These are phyloP conservation scores for Belgica antarctica DNA, from an alignment of 2,888 invertebrate species.

Conservation along the genomic window DNA sequence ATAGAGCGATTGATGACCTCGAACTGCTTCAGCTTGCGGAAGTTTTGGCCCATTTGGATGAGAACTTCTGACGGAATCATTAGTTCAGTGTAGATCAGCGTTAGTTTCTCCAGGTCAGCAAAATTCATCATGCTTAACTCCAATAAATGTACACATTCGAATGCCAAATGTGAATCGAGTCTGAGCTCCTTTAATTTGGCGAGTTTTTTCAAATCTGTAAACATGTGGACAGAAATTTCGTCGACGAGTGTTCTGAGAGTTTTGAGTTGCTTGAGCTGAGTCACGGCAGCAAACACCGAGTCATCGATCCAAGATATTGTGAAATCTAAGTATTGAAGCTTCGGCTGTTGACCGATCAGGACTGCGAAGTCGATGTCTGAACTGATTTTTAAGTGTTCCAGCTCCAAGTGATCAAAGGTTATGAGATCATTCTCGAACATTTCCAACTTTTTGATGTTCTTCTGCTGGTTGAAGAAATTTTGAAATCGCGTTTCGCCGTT, in stretches of 20 bases:
- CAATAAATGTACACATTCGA: not conserved
- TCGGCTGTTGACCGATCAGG: slow-evolving; percentile 24
- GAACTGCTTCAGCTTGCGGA: not conserved
- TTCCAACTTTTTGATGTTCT: slow-evolving; percentile 17
- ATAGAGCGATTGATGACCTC: slow-evolving; percentile 30
- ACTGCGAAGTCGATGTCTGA: not conserved
- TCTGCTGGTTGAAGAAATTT: slow-evolving; percentile 24
- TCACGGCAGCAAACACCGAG: not conserved
- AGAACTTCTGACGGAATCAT: not conserved
- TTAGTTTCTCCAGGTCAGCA: not conserved
- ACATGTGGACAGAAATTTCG: not conserved
- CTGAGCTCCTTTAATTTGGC: not conserved
- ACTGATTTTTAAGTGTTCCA: slow-evolving; percentile 27
- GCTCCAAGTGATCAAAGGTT: slow-evolving; percentile 11
- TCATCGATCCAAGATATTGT: slow-evolving; percentile 18
- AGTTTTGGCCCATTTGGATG: slow-evolving; percentile 16
- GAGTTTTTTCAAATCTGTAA: not conserved
- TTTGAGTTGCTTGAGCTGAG: not conserved
- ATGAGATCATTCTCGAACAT: slow-evolving; percentile 23
- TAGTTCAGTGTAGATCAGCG: not conserved
- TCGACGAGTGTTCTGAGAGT: not conserved
- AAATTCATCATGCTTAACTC: slow-evolving; percentile 15
- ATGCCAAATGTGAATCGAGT: not conserved
- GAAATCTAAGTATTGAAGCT: slow-evolving; percentile 25
- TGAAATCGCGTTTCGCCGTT: not conserved